These are phyloP conservation scores for Cantharis nigra DNA, from an alignment of 2,888 invertebrate species.

Conservation along the genomic window DNA sequence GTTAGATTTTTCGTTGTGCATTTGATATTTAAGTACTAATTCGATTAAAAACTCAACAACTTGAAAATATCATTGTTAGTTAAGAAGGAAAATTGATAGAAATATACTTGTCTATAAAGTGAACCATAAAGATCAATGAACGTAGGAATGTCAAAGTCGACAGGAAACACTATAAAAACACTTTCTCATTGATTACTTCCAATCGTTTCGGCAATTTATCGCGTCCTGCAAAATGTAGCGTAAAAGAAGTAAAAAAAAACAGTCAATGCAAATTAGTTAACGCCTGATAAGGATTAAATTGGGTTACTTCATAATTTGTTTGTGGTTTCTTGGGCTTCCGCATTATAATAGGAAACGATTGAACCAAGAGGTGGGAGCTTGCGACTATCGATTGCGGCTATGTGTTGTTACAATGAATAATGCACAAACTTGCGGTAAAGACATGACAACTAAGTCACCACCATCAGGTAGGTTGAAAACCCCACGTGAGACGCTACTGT, in stretches of 20 bases:
- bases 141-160: slow-evolving; percentile 38
- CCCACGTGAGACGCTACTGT: slow-evolving; percentile 21
- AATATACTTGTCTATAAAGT: slow-evolving; percentile 32
- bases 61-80: neutral
- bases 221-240: slow-evolving; percentile 35
- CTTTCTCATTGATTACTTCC: slow-evolving; percentile 42
- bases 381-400: slow-evolving; percentile 29
- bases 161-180: slow-evolving; percentile 38
- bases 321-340: slow-evolving; percentile 35
- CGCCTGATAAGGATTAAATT: slow-evolving; percentile 38
- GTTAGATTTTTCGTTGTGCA: neutral
- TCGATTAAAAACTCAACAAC: neutral
- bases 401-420: slow-evolving; percentile 27
- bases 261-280: slow-evolving; percentile 41
- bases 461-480: slow-evolving; percentile 7
- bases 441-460: slow-evolving; percentile 14
- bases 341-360: slow-evolving; percentile 30
- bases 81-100: slow-evolving; percentile 21
- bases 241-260: slow-evolving; percentile 37
- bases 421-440: slow-evolving; percentile 12
- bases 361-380: slow-evolving; percentile 13
- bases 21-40: neutral
- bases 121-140: slow-evolving; percentile 40
- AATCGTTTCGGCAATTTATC: slow-evolving; percentile 40
- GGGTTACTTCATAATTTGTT: slow-evolving; percentile 43